Base-by-base conservation (phyloP, 2,113 vertebrate species). In the Xiphophorus couchianus region DNA sequence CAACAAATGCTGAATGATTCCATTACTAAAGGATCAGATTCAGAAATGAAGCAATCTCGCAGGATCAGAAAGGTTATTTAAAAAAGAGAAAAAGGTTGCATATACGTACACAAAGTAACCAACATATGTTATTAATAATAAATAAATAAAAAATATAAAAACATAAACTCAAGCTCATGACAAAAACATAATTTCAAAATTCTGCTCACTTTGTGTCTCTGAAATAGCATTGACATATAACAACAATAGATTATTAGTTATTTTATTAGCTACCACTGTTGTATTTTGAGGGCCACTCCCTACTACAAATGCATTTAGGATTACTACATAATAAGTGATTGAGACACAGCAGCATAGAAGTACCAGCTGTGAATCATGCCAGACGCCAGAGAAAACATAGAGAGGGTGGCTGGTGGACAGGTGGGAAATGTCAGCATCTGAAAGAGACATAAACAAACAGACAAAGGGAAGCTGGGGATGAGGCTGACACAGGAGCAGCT, bases 341-440 rank as follows among this genome's bases (percentile, higher is more conserved):
- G 65, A 73, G 76, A 76, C 62, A 42, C 69, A 80, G 62, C 71
- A 29, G 31, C 71, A 25, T 44, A 72, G 39, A 54, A 33, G n/a
- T 3, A 76, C 65, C 82, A 84, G 82, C 84, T 86, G 85, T 75
- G 73, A 60, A 48, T 66, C 5, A 82, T 73, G 65, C 44, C 39
- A 66, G 66, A 5, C 83, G 77, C 67, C 63, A 61, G 71, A 61
- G 76, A 73, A 72, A 80, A 75, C 71, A 76, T 62, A 68, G 25
- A 19, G 67, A 71, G 69, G 42, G 51, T 69, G 74, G 77, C 73
- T 62, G 73, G 75, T 77, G 80, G 80, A 85, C 84, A 88, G 84
- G 82, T 86, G 86, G 88, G 78, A 78, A 76, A 86, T 90, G 86
- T 83, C 82, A 81, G 81, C 84, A 30, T 86, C 74, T 85, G 78